Conservation (phyloP, 2,113 vertebrate genomes). For the Oreochromis aureus region DNA sequence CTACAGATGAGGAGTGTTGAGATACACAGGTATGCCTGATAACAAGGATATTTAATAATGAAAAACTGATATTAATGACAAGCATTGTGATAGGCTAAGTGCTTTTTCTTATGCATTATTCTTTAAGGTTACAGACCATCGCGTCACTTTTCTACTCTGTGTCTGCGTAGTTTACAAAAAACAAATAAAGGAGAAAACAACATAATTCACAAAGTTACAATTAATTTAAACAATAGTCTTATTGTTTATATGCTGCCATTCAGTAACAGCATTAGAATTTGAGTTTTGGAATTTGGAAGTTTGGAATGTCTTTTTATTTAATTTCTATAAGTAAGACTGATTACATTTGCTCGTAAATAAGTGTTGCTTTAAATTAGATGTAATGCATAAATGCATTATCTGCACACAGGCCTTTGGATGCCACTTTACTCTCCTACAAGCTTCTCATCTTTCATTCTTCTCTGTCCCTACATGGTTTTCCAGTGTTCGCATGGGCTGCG, state of each 20-base stretch:
- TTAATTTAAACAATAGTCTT: accelerated
- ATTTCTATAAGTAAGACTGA: background rate
- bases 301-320: background rate
- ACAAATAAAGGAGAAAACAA: background rate
- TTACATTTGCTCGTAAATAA: background rate
- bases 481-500: background rate
- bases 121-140: accelerated
- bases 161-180: background rate
- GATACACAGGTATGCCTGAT: background rate
- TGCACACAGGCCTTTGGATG: background rate
- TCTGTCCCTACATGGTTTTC: background rate
- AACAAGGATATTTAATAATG: background rate
- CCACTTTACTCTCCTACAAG: background rate
- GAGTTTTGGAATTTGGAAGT: accelerated
- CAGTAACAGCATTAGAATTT: background rate
- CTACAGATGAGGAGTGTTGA: background rate
- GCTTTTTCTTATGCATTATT: background rate
- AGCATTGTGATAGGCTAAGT: background rate
- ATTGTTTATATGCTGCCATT: background rate
- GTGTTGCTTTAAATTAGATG: background rate
- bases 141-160: background rate
- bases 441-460: background rate
- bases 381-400: background rate
- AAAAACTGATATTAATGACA: background rate
- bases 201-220: background rate